Conservation (phyloP, 2,888 invertebrate species). For the Stomorhina lunata region DNA sequence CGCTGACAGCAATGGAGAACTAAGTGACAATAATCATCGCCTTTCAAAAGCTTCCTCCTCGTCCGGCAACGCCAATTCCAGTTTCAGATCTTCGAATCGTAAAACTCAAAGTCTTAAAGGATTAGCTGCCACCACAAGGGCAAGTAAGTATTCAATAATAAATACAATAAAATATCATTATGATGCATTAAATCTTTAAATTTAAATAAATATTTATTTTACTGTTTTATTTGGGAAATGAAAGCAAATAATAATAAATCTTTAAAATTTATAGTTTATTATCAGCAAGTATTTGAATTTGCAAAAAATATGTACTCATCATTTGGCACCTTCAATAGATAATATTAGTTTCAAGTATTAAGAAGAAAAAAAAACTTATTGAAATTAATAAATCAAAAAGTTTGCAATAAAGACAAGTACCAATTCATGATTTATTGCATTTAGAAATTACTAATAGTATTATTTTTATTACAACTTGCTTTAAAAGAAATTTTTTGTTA, state of each 20-base stretch:
- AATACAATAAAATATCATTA: neutral
- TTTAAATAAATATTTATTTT: slow-evolving; percentile 9
- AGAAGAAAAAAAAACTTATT: neutral
- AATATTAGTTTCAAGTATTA: neutral
- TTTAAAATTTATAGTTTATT: slow-evolving; percentile 9
- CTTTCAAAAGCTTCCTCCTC: slow-evolving; percentile 58
- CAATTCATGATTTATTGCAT: neutral
- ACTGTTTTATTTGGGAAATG: neutral
- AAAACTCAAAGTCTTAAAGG: slow-evolving; percentile 56
- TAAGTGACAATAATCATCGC: slow-evolving; percentile 75
- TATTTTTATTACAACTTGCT: too few relatives aligned
- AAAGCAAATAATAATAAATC: neutral
- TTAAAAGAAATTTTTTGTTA: too few relatives aligned
- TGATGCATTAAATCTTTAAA: neutral
- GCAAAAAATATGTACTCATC: neutral
- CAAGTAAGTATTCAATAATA: slow-evolving; percentile 74
- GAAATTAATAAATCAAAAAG: slow-evolving; percentile 12
- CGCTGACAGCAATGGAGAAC: slow-evolving; percentile 75
- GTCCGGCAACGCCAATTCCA: slow-evolving; percentile 3
- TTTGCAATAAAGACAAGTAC: neutral
- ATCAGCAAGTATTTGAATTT: slow-evolving; percentile 48
- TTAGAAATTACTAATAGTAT: too few relatives aligned
- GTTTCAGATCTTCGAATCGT: slow-evolving; percentile 59
- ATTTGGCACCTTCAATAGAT: neutral
- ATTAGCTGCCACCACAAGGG: slow-evolving; percentile 68